A percentile compares a stretch with the other conserved stretches of the same genome.
Evolutionary conservation across 1,140 invertebrate species (phyloP).

Genomic region (Papilio dardanus): DNA sequence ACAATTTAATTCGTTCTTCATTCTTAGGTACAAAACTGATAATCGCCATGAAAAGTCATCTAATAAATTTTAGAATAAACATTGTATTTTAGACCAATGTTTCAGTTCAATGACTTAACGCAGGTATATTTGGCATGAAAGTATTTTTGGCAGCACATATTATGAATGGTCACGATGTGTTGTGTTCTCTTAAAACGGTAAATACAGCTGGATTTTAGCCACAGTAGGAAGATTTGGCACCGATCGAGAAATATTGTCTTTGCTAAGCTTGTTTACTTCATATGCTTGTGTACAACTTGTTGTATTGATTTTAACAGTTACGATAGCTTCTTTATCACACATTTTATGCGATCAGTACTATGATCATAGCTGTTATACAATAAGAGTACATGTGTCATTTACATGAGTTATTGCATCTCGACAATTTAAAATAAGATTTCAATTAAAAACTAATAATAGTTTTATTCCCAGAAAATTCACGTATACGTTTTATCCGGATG

Average conservation of each 20-base stretch:
- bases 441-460: background rate
- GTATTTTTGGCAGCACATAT: constrained; percentile 34
- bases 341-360: background rate
- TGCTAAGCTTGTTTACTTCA: background rate
- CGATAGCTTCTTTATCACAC: too few species aligned
- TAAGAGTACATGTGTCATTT: too few species aligned
- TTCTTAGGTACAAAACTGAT: background rate
- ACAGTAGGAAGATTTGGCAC: constrained; percentile 7
- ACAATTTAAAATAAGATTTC: background rate
- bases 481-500: background rate
- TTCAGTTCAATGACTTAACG: constrained; percentile 27
- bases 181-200: constrained; percentile 22
- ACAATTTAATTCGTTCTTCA: background rate
- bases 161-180: constrained; percentile 26
- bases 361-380: too few species aligned
- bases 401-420: background rate
- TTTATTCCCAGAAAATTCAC: background rate
- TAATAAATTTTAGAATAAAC: background rate
- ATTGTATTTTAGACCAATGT: background rate
- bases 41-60: background rate
- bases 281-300: background rate
- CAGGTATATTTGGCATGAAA: constrained; percentile 33
- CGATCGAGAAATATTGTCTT: constrained; percentile 18
- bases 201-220: background rate
- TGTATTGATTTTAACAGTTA: background rate